Evolutionary conservation across 2,113 vertebrate genomes (phyloP).

Genomic region (Cavia porcellus): DNA sequence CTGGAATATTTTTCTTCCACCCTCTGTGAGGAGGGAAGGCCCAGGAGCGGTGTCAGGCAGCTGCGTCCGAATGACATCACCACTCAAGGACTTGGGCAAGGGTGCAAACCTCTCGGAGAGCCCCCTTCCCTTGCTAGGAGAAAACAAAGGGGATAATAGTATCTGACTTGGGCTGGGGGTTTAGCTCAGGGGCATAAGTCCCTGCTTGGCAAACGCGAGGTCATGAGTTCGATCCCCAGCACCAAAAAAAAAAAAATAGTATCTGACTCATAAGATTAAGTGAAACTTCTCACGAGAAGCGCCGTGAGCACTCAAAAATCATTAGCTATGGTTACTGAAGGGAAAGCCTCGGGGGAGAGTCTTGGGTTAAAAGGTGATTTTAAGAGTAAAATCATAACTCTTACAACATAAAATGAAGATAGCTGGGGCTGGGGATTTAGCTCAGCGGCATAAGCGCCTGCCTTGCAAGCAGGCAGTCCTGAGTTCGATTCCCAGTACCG

Average conservation of each 20-base stretch:
- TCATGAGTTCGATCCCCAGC: no score
- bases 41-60: not conserved
- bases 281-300: not conserved
- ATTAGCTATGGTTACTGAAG: not conserved
- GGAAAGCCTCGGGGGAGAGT: not conserved
- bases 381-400: not conserved
- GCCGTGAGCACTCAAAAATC: not conserved
- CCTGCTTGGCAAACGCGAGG: no score
- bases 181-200: no score
- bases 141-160: not conserved
- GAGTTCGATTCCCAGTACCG: no score
- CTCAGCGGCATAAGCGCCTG: no score
- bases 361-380: not conserved
- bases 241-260: no score
- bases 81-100: not conserved
- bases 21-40: not conserved
- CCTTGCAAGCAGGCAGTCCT: no score
- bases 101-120: not conserved
- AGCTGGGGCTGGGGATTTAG: not conserved
- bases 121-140: not conserved
- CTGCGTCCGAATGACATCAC: not conserved
- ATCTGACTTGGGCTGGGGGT: not conserved
- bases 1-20: constrained; percentile 33
- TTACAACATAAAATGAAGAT: not conserved
- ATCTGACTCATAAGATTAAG: not conserved